A percentile compares a stretch with the other conserved stretches of the same genome.
Conservation (phyloP, 2,888 invertebrate species). For the Scrobipalpa costella region DNA sequence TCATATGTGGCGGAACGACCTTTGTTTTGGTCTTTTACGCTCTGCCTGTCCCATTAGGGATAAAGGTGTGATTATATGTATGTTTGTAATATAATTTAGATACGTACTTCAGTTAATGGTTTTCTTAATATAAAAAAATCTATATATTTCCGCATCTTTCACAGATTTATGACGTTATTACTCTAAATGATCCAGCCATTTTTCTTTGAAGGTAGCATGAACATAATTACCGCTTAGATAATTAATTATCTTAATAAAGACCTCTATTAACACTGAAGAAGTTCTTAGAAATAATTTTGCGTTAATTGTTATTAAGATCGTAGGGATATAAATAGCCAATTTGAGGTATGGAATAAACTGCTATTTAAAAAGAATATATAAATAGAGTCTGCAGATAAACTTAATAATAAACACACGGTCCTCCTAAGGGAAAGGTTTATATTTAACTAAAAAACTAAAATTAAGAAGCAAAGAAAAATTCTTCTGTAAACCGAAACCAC, state of each 20-base stretch:
- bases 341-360: background rate
- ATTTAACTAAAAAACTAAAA: no score
- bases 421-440: no score
- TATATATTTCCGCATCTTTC: background rate
- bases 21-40: no score
- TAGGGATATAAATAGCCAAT: background rate
- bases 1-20: no score
- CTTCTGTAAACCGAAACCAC: no score
- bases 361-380: no score
- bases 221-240: background rate
- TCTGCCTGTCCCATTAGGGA: no score
- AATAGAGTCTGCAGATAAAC: no score
- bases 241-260: conserved; percentile 15
- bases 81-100: background rate
- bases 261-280: background rate
- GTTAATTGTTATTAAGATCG: background rate
- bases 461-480: no score
- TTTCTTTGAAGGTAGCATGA: background rate
- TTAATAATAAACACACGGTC: no score
- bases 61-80: no score
- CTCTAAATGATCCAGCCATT: background rate
- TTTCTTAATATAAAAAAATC: background rate
- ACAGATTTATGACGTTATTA: background rate
- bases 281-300: background rate
- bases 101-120: background rate